Evolutionary conservation across 2,113 vertebrate genomes (phyloP).

Genomic region (Cavia aperea): DNA sequence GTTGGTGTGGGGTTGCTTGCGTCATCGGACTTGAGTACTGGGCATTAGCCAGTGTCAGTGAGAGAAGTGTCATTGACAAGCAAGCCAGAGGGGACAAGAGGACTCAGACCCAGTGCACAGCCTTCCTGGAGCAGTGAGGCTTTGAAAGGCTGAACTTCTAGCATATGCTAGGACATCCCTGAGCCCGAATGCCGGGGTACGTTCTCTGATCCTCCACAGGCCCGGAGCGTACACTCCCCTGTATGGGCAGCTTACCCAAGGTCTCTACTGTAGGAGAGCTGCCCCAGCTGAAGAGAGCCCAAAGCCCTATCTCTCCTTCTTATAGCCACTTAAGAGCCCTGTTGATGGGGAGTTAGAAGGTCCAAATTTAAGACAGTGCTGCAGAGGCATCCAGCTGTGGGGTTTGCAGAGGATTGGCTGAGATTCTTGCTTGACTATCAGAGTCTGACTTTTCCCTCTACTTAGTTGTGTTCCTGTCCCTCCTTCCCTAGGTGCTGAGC

Average conservation of each 20-base stretch:
- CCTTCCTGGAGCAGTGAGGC: background rate
- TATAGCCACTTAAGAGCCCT: background rate
- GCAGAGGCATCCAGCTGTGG: background rate
- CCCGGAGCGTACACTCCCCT: background rate
- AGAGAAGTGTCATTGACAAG: background rate
- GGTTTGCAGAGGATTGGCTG: background rate
- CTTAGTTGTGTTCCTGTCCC: background rate
- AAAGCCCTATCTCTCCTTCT: background rate
- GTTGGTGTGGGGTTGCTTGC: background rate
- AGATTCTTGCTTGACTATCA: background rate
- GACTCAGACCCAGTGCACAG: background rate
- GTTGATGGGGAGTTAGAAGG: background rate
- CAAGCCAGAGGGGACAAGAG: background rate
- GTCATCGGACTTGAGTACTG: background rate
- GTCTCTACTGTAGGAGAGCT: no score
- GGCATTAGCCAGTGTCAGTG: background rate
- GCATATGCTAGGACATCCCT: background rate
- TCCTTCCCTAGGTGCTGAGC: background rate
- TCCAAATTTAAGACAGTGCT: background rate
- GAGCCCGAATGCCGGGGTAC: background rate
- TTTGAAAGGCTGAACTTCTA: background rate
- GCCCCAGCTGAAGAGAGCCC: background rate
- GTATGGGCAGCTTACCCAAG: no score
- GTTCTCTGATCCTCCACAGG: background rate
- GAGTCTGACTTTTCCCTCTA: background rate